phyloP scores from a whole-genome alignment of 2,113 vertebrate species.

The Symphodus melops region DNA sequence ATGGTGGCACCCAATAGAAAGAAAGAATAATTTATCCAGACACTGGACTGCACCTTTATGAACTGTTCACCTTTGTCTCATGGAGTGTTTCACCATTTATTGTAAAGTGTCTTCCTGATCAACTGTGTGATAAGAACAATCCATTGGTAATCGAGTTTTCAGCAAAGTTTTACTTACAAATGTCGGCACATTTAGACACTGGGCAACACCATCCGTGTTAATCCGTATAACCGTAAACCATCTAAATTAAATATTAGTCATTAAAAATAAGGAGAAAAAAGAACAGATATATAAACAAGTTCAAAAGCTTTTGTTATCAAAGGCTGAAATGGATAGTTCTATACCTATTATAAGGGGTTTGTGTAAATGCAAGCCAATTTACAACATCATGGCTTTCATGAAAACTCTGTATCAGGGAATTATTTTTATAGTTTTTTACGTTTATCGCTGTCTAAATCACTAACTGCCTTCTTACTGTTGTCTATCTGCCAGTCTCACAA shows the following conservation, averaged over 20 bases:
- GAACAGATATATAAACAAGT: not conserved
- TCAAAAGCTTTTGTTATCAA: not conserved
- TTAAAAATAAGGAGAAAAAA: not conserved
- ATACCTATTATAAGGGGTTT: not conserved
- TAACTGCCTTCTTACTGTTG: slow-evolving; percentile 12
- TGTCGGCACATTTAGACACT: slow-evolving; percentile 2
- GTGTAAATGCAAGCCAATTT: slow-evolving; percentile 2
- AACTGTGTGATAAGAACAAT: not conserved
- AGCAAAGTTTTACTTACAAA: not conserved
- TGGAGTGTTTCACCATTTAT: no score
- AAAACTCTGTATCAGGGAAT: not conserved
- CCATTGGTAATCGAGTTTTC: not conserved
- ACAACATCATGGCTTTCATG: slow-evolving; percentile 13
- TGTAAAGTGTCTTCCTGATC: not conserved
- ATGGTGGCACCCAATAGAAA: not conserved
- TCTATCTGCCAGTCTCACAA: slow-evolving; percentile 14
- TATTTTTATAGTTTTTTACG: not conserved
- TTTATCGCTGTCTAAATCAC: slow-evolving; percentile 7
- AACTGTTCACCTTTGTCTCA: not conserved
- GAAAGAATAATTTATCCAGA: slow-evolving; percentile 1
- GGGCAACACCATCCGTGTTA: not conserved
- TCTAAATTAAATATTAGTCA: not conserved
- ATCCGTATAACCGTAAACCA: not conserved
- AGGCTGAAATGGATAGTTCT: no score
- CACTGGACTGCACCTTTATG: no score